These are phyloP conservation scores for Atherinosoma microstoma DNA, from an alignment of 2,797 vertebrate species.

Conservation along the genomic window DNA sequence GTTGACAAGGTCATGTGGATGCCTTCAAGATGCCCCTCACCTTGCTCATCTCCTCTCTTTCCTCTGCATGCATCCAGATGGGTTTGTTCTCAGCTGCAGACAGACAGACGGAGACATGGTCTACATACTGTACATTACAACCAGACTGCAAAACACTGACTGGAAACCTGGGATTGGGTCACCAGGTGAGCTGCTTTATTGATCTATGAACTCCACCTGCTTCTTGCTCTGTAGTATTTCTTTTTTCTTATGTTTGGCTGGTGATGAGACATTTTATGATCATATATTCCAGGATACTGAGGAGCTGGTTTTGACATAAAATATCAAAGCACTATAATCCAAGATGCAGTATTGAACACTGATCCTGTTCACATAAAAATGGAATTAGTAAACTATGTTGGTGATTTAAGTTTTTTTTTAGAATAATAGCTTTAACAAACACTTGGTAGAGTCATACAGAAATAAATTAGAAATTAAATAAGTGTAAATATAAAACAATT, in stretches of 20 bases:
- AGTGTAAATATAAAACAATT: not conserved
- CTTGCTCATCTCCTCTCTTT: slow-evolving; percentile 98
- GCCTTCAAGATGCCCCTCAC: slow-evolving; percentile 78
- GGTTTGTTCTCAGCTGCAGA: slow-evolving; percentile 95
- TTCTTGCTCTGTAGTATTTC: not conserved
- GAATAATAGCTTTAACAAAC: not conserved
- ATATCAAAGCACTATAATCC: not conserved
- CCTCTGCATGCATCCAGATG: slow-evolving; percentile 99
- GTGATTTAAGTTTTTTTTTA: not conserved
- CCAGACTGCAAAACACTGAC: slow-evolving; percentile 3
- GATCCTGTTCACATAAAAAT: too few relatives aligned
- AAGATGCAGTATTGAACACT: too few relatives aligned
- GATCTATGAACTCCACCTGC: not conserved
- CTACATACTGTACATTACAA: slow-evolving; percentile 36
- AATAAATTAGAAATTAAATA: not conserved
- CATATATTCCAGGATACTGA: not conserved
- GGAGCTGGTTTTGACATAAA: not conserved
- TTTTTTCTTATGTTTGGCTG: not conserved
- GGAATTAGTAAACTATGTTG: not conserved
- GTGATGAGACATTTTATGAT: not conserved
- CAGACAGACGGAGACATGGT: slow-evolving; percentile 65
- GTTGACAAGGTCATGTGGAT: not conserved
- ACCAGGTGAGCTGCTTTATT: not conserved
- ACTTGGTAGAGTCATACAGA: not conserved
- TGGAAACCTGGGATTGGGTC: not conserved